Evolutionary conservation across 2,797 vertebrate genomes (phyloP).

Genomic region (Sorex maritimensis): DNA sequence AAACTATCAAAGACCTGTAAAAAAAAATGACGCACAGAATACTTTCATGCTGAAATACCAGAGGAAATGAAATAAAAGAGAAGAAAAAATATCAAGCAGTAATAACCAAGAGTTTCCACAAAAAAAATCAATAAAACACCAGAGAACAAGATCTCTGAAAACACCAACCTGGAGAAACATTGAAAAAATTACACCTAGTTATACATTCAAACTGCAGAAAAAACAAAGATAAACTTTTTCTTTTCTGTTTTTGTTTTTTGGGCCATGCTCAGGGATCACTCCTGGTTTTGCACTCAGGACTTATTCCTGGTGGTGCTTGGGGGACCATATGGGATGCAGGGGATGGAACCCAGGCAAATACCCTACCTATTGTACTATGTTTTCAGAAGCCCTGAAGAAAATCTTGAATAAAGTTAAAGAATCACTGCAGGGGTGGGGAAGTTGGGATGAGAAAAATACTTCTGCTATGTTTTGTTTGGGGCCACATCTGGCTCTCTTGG

Average conservation of each 20-base stretch:
- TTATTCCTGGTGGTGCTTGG: too few species aligned
- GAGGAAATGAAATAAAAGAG: neutral
- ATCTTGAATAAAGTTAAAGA: neutral
- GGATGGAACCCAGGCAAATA: too few species aligned
- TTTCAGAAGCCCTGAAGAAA: neutral
- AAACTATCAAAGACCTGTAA: neutral
- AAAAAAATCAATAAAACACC: conserved; percentile 29
- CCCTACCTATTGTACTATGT: too few species aligned
- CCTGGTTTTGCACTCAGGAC: too few species aligned
- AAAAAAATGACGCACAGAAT: neutral
- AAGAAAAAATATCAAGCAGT: neutral
- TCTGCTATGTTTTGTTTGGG: too few species aligned
- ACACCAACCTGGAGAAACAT: neutral
- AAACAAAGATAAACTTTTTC: too few species aligned
- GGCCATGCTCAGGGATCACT: too few species aligned
- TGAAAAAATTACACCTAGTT: neutral
- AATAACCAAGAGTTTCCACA: neutral
- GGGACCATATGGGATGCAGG: too few species aligned
- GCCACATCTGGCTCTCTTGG: too few species aligned
- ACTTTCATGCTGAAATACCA: neutral
- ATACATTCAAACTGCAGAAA: neutral
- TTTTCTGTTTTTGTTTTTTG: too few species aligned
- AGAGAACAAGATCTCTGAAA: neutral
- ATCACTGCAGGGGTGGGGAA: too few species aligned
- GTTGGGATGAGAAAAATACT: neutral